Conservation (phyloP, 2,113 vertebrate species). For the Sciurus niger region DNA sequence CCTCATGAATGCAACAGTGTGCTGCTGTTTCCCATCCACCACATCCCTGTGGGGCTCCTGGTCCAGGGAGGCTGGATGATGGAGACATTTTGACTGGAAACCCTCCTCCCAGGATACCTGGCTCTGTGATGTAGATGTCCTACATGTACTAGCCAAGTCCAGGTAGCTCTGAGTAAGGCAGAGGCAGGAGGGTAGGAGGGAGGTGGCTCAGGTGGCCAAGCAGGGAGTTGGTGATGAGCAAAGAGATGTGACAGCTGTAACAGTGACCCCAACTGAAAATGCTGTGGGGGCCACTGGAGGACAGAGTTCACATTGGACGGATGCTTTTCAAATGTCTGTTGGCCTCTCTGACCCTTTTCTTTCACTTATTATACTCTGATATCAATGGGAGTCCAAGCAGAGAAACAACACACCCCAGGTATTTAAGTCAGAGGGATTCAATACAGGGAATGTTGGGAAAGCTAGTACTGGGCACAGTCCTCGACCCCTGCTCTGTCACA, state of each 20-base stretch:
- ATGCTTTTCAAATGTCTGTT: neutral
- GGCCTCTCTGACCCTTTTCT: neutral
- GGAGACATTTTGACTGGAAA: neutral
- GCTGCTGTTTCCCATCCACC: neutral
- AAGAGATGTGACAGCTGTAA: rapidly evolving
- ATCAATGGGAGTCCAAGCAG: neutral
- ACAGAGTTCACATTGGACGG: neutral
- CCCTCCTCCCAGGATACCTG: neutral
- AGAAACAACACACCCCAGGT: neutral
- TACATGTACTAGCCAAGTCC: neutral
- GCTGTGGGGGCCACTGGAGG: neutral
- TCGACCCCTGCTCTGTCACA: too few species aligned
- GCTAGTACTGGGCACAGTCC: neutral
- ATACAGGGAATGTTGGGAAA: neutral
- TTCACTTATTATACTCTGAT: neutral
- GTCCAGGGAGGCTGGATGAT: neutral
- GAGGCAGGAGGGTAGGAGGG: neutral
- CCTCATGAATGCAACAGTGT: rapidly evolving
- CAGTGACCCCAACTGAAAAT: neutral
- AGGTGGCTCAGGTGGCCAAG: rapidly evolving
- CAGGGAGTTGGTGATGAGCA: neutral
- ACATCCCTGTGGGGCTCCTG: neutral
- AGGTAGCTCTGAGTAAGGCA: too few species aligned
- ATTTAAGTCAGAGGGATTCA: neutral
- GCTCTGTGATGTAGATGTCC: neutral